Base-by-base conservation (phyloP, 2,888 invertebrate species). In the Balanococcus diminutus region DNA sequence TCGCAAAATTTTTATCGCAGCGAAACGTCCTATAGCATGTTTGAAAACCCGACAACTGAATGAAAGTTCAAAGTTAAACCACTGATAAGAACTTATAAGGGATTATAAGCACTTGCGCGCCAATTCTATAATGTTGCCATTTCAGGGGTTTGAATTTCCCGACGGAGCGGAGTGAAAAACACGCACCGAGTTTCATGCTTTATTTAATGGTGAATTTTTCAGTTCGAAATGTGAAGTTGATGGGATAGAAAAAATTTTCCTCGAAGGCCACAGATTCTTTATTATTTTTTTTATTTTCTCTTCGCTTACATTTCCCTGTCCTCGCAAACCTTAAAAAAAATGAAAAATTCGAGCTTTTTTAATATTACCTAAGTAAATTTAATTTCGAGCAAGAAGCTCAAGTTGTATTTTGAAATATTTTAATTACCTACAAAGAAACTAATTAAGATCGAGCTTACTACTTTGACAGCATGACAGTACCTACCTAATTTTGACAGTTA, bases 41-140 rank as follows among this genome's bases (percentile, higher is more conserved):
- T 82, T 82, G 42, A 32, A 82, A 82, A 31, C 31, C 11, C 82
- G 82, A 56, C 56, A 56, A 82, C 82, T 82, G 56, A 82, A 51
- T 51, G 51, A 82, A 82, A 82, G 82, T 51, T 56, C 19, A 51
- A 82, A 82, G 51, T 56, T 82, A 51, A 46, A 25, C 82, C 56
- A 82, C 82, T 82, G 82, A 82, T 82, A 82, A 82, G 82, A 82
- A 82, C 46, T 32, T 51, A 56, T 82, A 56, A 46, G 81, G 39
- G 82, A 82, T 51, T 82, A 82, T 36, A 36, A 79, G 75, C 75
- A 79, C 75, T 79, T 79, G 75, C 75, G 75, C 75, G 75, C 75
- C 75, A 79, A 28, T 79, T 79, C 75, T 79, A 79, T 79, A 36
- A 79, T 79, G 75, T 79, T 79, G 75, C 75, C 75, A 79, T 79